Base-by-base conservation (phyloP, 2,797 vertebrate species). In the Semaprochilodus insignis region DNA sequence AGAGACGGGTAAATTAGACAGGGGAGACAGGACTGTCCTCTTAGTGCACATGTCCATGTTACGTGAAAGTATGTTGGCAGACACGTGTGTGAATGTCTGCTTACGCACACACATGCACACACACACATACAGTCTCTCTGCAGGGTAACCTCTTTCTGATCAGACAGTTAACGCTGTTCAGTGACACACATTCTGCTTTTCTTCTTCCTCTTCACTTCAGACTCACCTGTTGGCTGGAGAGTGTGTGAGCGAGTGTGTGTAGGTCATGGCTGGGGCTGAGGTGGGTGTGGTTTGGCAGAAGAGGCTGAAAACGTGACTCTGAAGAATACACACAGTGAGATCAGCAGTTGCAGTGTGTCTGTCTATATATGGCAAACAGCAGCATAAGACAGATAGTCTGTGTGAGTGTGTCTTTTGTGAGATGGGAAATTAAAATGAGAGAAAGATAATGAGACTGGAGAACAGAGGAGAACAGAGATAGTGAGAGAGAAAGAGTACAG, bases 331-430 rank as follows among this genome's bases (percentile, higher is more conserved):
- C 51, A 52, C 51, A 34, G n/a, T 25, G n/a, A 74, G 19, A 51
- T 21, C 40, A 15, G n/a, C 59, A 31, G 62, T 69, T 59, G 72
- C 14, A 74, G 40, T 44, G 69, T 25, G 36, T 54, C 34, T 78
- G 83, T n/a, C 74, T 81, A 63, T 78, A 78, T 78, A 74, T 78
- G 55, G 62, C 21, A 16, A 52, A 3, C 55, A 54, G 69, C 17
- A 65, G 25, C 25, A n/a, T 63, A 60, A 80, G 77, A 27, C 25
- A 72, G 25, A 23, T 52, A 15, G 11, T 4, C 19, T 13, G 21
- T 44, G 4, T 74, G n/a, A 65, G 25, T 77, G 36, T 66, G 66
- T 81, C 21, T 19, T 14, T 54, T 57, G 27, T 34, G 23, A 13
- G 17, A 16, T 5, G 19, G 54, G 21, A 27, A 69, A 48, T 36